Evolutionary conservation across 1,140 invertebrate species (phyloP).

Genomic region (Oreohelix idahoensis): DNA sequence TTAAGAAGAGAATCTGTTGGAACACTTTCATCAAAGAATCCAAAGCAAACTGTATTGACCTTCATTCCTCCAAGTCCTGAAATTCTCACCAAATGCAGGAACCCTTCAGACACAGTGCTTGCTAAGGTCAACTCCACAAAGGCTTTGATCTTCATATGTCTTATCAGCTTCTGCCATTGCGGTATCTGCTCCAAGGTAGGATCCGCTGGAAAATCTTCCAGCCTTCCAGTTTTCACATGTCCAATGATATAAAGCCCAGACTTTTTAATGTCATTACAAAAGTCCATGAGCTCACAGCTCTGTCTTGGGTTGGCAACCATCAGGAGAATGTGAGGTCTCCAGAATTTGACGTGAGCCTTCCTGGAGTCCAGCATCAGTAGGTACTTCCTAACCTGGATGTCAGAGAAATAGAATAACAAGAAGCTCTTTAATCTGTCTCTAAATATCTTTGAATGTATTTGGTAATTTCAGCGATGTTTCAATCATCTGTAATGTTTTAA

Average conservation of each 20-base stretch:
- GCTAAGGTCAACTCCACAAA: constrained; percentile 96
- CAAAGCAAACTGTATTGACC: constrained; percentile 91
- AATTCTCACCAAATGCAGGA: constrained; percentile 92
- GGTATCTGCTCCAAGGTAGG: constrained; percentile 80
- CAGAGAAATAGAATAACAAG: not conserved
- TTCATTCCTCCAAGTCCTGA: constrained; percentile 99
- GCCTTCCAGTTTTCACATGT: constrained; percentile 82
- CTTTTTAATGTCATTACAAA: constrained; percentile 99
- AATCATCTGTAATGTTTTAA: too few species aligned
- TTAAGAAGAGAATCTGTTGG: constrained; percentile 60
- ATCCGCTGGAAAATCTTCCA: constrained; percentile 59
- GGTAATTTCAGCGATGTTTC: too few species aligned
- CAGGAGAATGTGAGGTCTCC: constrained; percentile 96
- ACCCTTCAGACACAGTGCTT: constrained; percentile 86
- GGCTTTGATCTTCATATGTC: constrained; percentile 93
- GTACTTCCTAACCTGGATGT: constrained; percentile 89
- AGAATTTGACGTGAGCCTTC: constrained; percentile 99
- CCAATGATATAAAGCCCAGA: constrained; percentile 95
- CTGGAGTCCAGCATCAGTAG: constrained; percentile 93
- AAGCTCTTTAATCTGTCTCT: not conserved
- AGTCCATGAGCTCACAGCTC: constrained; percentile 91
- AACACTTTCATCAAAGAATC: constrained; percentile 81
- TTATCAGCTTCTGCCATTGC: constrained; percentile 88
- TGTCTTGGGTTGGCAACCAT: constrained; percentile 92
- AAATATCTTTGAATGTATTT: too few species aligned